Evolutionary conservation across 2,113 vertebrate species (phyloP).

Genomic region (Fregetta grallaria): DNA sequence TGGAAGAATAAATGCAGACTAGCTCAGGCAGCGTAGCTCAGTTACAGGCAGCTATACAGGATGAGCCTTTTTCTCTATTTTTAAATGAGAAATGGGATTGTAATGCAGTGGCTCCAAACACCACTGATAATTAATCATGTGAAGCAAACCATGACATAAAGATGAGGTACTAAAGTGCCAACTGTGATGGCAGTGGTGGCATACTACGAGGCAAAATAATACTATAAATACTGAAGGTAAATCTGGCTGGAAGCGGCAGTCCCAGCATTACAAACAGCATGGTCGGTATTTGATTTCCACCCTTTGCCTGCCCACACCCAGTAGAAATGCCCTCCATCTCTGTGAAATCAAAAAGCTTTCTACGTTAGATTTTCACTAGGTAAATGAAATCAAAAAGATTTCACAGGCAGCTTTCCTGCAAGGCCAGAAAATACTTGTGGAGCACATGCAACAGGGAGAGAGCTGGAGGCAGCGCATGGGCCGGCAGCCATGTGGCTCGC

Average conservation of each 20-base stretch:
- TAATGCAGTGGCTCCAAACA: background rate
- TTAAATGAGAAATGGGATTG: background rate
- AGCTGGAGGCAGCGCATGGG: background rate
- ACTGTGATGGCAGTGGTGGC: background rate
- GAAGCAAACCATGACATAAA: background rate
- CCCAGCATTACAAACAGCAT: background rate
- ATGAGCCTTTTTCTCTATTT: background rate
- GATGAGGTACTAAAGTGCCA: background rate
- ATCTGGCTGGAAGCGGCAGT: background rate
- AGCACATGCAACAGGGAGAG: background rate
- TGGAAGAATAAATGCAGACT: background rate
- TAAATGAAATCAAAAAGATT: background rate
- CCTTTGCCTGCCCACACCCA: background rate
- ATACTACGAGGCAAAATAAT: background rate
- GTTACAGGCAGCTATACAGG: background rate
- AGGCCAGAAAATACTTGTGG: background rate
- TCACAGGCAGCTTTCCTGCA: background rate
- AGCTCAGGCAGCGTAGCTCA: background rate
- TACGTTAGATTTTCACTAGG: no score
- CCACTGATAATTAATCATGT: background rate
- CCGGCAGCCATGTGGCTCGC: rapidly evolving
- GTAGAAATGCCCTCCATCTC: background rate
- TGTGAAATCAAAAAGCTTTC: background rate
- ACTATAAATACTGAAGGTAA: background rate
- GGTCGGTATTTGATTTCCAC: background rate